phyloP scores from a whole-genome alignment of 2,797 vertebrate species.

The Streptopelia turtur region DNA sequence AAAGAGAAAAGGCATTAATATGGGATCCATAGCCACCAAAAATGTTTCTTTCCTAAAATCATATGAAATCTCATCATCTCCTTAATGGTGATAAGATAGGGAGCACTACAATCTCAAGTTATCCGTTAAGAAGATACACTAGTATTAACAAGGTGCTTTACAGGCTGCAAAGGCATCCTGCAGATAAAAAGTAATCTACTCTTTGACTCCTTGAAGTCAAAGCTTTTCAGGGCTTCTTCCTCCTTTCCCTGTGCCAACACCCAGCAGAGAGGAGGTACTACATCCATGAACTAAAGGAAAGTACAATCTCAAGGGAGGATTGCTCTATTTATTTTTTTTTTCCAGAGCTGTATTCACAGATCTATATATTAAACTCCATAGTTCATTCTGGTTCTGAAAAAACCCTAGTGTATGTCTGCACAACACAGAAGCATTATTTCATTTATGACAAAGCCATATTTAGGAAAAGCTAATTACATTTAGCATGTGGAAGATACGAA shows the following conservation, averaged over 20 bases:
- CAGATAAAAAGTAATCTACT: not conserved
- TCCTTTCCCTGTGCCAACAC: not conserved
- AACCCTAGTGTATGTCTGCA: fast-evolving
- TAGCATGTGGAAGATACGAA: not conserved
- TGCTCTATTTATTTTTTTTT: not conserved
- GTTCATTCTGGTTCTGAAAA: not conserved
- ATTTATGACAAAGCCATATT: not conserved
- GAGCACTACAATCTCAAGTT: not conserved
- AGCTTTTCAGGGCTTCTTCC: not conserved
- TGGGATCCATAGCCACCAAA: not conserved
- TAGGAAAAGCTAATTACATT: not conserved
- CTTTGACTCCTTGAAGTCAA: not conserved
- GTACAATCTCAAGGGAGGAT: not conserved
- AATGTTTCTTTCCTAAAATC: not conserved
- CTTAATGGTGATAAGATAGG: not conserved
- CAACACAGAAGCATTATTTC: not conserved
- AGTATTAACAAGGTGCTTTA: not conserved
- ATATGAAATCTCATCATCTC: not conserved
- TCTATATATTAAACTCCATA: not conserved
- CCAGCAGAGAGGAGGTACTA: not conserved
- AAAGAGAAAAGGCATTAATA: constrained; percentile 36
- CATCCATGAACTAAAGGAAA: not conserved
- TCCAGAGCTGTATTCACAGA: not conserved
- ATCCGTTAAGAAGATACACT: not conserved
- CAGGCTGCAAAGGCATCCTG: not conserved